A percentile compares a stretch with the other conserved stretches of the same genome.
These are phyloP conservation scores for Daubentonia madagascariensis DNA, from an alignment of 2,113 vertebrate genomes.

Conservation along the genomic window DNA sequence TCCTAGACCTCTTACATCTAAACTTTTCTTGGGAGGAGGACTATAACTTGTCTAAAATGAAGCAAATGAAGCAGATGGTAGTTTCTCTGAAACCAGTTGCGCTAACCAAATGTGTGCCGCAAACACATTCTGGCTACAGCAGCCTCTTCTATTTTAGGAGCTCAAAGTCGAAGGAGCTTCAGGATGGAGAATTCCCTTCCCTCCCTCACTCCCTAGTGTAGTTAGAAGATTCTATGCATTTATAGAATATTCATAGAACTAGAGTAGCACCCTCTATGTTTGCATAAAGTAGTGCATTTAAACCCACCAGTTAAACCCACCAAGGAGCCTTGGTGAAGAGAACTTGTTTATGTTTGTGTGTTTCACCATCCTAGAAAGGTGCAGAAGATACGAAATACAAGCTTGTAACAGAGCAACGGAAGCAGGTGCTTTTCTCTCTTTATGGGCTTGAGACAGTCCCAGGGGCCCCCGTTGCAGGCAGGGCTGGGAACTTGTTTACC, in stretches of 20 bases:
- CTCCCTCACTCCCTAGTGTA: not conserved
- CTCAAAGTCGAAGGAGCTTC: not conserved
- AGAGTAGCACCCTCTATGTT: not conserved
- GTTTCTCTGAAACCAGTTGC: not conserved
- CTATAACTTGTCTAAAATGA: not conserved
- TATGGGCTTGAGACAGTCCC: rapidly evolving
- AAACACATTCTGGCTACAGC: not conserved
- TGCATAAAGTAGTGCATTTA: not conserved
- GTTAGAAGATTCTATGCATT: not conserved
- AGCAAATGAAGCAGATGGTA: not conserved
- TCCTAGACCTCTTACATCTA: not conserved
- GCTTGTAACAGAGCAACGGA: not conserved
- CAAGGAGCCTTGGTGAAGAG: not conserved
- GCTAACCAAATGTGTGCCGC: not conserved
- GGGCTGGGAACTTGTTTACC: not conserved
- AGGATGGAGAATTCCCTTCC: not conserved
- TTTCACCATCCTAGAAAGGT: not conserved
- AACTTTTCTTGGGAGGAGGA: not conserved
- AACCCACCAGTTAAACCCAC: not conserved
- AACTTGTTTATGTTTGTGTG: not conserved
- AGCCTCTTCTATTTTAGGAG: not conserved
- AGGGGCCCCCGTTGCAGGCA: not conserved
- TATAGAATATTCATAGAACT: not conserved
- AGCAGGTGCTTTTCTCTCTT: not conserved
- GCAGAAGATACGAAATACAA: not conserved